These are phyloP conservation scores for Podilymbus podiceps DNA, from an alignment of 2,113 vertebrate genomes.

Conservation along the genomic window DNA sequence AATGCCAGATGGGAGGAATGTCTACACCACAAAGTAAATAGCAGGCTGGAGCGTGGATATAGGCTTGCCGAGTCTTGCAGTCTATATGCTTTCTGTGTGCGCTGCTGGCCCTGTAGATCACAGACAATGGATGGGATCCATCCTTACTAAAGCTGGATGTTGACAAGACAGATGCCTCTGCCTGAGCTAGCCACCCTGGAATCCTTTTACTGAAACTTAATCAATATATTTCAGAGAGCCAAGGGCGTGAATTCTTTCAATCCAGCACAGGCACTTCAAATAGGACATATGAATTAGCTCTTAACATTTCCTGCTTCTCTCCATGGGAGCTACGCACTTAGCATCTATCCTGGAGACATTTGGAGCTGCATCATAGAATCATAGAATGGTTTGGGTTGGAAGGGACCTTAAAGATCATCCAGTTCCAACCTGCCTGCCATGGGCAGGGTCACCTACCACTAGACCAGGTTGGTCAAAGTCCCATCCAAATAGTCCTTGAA, in stretches of 20 bases:
- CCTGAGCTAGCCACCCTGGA: background rate
- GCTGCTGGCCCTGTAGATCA: background rate
- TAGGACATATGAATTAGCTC: background rate
- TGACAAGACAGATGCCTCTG: background rate
- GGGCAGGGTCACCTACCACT: too few relatives aligned
- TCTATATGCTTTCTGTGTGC: background rate
- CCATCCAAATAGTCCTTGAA: too few relatives aligned
- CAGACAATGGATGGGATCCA: accelerated
- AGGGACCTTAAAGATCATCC: too few relatives aligned
- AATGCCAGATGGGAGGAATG: slow-evolving; percentile 15
- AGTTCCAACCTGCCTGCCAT: too few relatives aligned
- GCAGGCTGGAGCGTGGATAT: background rate
- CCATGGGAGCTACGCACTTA: too few relatives aligned
- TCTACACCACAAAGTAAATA: background rate
- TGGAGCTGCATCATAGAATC: background rate
- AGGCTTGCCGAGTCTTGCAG: background rate
- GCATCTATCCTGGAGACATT: background rate
- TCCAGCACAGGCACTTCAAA: background rate
- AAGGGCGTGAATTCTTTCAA: background rate
- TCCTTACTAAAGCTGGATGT: background rate
- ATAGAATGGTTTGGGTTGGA: too few relatives aligned
- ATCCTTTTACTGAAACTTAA: background rate
- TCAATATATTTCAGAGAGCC: background rate
- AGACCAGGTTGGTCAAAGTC: too few relatives aligned
- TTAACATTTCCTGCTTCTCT: background rate